Evolutionary conservation across 2,888 invertebrate species (phyloP).

Genomic region (Ethmia dodecea): DNA sequence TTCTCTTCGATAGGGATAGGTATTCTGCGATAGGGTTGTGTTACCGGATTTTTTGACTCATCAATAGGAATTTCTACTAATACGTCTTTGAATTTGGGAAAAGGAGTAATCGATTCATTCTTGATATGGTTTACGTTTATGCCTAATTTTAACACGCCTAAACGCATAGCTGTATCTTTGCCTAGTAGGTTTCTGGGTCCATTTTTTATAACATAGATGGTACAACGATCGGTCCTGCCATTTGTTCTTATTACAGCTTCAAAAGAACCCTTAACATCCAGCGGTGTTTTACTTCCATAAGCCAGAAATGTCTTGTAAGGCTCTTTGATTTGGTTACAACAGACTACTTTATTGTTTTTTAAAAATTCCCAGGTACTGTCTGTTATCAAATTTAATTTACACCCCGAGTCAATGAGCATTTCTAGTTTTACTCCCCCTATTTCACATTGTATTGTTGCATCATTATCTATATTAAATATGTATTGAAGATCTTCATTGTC

Average conservation of each 20-base stretch:
- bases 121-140: constrained; percentile 7
- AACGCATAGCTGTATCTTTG: constrained; percentile 11
- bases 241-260: constrained; percentile 11
- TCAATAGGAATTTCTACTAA: constrained; percentile 20
- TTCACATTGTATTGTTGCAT: constrained; percentile 10
- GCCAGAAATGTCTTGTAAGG: constrained; percentile 16
- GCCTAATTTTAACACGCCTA: constrained; percentile 16
- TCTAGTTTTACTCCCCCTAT: constrained; percentile 17
- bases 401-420: constrained; percentile 22
- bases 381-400: constrained; percentile 20
- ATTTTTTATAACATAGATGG: constrained; percentile 15
- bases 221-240: neutral
- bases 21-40: constrained; percentile 17
- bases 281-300: constrained; percentile 18
- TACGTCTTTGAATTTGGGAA: constrained; percentile 22
- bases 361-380: constrained; percentile 18
- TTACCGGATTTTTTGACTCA: constrained; percentile 13
- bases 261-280: constrained; percentile 17
- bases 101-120: constrained; percentile 17
- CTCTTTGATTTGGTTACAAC: constrained; percentile 7
- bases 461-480: constrained; percentile 17
- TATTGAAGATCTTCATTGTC: constrained; percentile 10
- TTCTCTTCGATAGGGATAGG: constrained; percentile 19
- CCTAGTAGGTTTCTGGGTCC: constrained; percentile 6
- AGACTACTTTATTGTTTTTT: constrained; percentile 2